Conservation (phyloP, 2,113 vertebrate genomes). For the Triplophysa dalaica region DNA sequence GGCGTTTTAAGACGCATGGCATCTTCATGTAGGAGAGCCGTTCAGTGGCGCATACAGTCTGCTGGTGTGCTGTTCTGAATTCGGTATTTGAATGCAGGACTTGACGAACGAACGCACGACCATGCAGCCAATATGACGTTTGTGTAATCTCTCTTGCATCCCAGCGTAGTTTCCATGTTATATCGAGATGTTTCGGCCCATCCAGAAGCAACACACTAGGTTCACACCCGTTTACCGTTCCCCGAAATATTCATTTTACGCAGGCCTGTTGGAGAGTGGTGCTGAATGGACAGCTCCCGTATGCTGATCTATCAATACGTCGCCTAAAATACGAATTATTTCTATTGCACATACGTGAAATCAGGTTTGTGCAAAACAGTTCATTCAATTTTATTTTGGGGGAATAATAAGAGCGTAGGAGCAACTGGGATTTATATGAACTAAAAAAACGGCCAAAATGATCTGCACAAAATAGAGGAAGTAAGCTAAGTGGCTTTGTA, state of each 20-base stretch:
- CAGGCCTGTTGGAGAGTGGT: slow-evolving; percentile 53
- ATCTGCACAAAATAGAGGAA: not conserved
- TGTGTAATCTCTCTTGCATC: not conserved
- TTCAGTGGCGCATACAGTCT: not conserved
- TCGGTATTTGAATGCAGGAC: not conserved
- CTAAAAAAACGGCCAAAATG: no score
- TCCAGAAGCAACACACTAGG: not conserved
- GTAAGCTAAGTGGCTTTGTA: slow-evolving; percentile 31
- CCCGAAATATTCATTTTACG: not conserved
- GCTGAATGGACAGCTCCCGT: slow-evolving; percentile 77
- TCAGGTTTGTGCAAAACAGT: no score
- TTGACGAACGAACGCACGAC: not conserved
- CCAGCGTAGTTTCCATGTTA: not conserved
- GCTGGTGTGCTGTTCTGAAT: not conserved
- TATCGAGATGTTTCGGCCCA: slow-evolving; percentile 5
- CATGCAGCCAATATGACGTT: no score
- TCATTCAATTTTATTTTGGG: no score
- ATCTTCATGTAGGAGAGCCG: not conserved
- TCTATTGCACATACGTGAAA: no score
- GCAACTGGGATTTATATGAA: no score
- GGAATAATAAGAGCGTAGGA: no score
- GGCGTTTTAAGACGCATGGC: not conserved
- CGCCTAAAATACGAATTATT: no score
- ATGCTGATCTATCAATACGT: not conserved
- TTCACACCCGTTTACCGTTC: not conserved